A percentile compares a stretch with the other conserved stretches of the same genome.
These are phyloP conservation scores for Toxotes lorentzi DNA, from an alignment of 2,797 vertebrate genomes.

Conservation along the genomic window DNA sequence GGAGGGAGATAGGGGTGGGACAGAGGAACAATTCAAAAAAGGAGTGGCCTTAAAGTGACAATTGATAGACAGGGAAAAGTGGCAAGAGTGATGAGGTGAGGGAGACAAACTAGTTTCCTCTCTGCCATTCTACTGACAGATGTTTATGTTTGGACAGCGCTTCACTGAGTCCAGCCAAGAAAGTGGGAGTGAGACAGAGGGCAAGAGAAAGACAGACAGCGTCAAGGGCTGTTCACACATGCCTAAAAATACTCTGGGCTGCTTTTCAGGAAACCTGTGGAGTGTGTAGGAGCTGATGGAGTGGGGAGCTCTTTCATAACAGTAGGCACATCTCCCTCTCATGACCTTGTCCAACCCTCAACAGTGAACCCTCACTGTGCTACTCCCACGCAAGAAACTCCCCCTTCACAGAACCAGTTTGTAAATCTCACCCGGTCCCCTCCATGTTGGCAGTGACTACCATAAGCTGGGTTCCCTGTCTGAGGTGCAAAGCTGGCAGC, in stretches of 20 bases:
- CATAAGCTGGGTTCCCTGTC: constrained; percentile 19
- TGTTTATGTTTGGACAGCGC: constrained; percentile 58
- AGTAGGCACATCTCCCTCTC: constrained; percentile 18
- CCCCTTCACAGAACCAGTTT: constrained; percentile 21
- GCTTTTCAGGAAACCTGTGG: constrained; percentile 78
- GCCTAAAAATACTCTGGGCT: constrained; percentile 72
- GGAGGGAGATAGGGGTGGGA: not conserved
- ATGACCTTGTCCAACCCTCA: constrained; percentile 31
- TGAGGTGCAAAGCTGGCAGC: not conserved
- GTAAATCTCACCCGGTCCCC: constrained; percentile 9
- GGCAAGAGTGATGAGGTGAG: constrained; percentile 36
- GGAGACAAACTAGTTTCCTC: constrained; percentile 57
- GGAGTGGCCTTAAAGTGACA: constrained; percentile 32
- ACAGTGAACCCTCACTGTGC: constrained; percentile 20
- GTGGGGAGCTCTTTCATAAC: constrained; percentile 32
- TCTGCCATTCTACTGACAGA: constrained; percentile 51
- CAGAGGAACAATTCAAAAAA: constrained; percentile 7
- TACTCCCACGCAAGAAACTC: constrained; percentile 35
- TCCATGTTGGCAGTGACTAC: constrained; percentile 1
- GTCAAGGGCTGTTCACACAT: constrained; percentile 60
- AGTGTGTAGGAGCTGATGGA: constrained; percentile 67
- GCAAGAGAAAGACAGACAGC: constrained; percentile 27
- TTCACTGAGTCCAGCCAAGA: constrained; percentile 48
- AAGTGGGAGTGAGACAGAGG: constrained; percentile 16
- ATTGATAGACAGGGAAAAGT: constrained; percentile 43